These are phyloP conservation scores for Catostomus latipinnis DNA, from an alignment of 2,797 vertebrate species.

Conservation along the genomic window DNA sequence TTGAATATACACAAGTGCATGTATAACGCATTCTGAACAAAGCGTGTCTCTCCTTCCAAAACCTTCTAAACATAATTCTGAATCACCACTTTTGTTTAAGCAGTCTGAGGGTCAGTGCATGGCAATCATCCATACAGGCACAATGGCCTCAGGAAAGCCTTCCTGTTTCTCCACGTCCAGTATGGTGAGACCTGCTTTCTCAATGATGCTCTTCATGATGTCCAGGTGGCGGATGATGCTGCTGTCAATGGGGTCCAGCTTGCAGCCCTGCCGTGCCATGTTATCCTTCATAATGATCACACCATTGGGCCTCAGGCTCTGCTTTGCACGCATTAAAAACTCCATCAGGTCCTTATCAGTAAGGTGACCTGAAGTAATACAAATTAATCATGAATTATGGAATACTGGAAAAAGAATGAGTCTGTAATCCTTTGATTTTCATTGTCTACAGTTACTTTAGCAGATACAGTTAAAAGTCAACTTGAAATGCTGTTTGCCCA, in stretches of 20 bases:
- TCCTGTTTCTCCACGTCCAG: conserved; percentile 84
- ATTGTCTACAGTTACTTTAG: background rate
- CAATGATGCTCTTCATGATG: conserved; percentile 85
- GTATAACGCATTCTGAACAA: background rate
- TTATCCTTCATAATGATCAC: conserved; percentile 94
- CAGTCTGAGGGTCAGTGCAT: conserved; percentile 70
- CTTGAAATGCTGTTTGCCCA: too few relatives aligned
- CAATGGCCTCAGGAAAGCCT: conserved; percentile 88
- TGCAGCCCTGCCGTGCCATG: conserved; percentile 90
- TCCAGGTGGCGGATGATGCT: conserved; percentile 91
- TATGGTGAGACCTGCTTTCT: conserved; percentile 85
- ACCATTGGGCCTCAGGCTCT: conserved; percentile 85
- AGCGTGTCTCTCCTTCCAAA: background rate
- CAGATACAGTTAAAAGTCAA: background rate
- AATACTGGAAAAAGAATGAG: background rate
- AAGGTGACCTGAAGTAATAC: conserved; percentile 81
- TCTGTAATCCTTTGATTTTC: background rate
- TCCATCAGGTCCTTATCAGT: conserved; percentile 92
- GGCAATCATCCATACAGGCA: conserved; percentile 94
- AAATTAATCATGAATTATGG: background rate
- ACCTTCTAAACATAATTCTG: background rate
- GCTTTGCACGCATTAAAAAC: conserved; percentile 87
- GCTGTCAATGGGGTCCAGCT: conserved; percentile 89
- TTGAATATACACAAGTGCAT: background rate
- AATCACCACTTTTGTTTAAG: background rate